These are phyloP conservation scores for Chirona hameri DNA, from an alignment of 2,888 invertebrate species.

Conservation along the genomic window DNA sequence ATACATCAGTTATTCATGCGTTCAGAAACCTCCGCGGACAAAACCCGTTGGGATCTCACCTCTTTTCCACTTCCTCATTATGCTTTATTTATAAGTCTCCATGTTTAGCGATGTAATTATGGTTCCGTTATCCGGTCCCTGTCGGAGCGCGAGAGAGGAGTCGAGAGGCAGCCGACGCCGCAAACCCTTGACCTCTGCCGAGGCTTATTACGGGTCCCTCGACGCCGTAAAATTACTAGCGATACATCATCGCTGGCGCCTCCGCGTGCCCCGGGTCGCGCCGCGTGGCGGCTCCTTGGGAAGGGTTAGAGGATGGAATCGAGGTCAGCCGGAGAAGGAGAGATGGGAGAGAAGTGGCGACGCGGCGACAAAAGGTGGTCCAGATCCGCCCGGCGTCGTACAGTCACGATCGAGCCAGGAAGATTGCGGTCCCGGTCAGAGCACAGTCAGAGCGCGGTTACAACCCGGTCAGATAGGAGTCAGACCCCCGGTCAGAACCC, in stretches of 20 bases:
- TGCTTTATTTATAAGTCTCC: slow-evolving; percentile 25
- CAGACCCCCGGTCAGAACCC: no score
- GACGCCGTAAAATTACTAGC: slow-evolving; percentile 10
- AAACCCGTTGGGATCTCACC: slow-evolving; percentile 10
- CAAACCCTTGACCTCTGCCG: neutral
- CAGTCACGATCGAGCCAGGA: neutral
- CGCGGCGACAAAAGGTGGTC: neutral
- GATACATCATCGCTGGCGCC: neutral
- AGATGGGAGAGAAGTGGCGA: neutral
- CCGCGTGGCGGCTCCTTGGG: neutral
- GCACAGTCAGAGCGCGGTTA: neutral
- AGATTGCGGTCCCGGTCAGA: neutral
- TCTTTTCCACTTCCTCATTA: neutral
- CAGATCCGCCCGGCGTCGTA: neutral
- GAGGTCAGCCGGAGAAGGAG: neutral
- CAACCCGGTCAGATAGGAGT: no score
- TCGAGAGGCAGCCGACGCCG: neutral
- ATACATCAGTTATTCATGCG: neutral
- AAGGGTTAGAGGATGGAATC: neutral
- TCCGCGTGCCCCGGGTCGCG: neutral
- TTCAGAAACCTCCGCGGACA: neutral
- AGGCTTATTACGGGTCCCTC: neutral
- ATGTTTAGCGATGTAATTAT: slow-evolving; percentile 23
- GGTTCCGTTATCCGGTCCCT: neutral
- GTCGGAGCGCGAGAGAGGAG: neutral